Evolutionary conservation across 2,797 vertebrate species (phyloP).

Genomic region (Hirundo rustica): DNA sequence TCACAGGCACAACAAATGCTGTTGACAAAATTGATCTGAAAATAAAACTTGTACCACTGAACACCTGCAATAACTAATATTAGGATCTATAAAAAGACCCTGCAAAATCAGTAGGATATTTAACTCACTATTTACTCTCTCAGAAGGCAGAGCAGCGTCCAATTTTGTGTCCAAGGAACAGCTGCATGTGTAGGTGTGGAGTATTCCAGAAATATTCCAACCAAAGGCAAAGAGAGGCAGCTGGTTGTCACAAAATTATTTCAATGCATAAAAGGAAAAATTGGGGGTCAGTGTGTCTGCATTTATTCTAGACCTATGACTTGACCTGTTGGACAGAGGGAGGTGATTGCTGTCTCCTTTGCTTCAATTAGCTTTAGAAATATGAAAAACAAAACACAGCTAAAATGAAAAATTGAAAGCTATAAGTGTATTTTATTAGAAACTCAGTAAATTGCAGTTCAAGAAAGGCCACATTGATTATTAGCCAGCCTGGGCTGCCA

Average conservation of each 20-base stretch:
- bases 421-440: not conserved
- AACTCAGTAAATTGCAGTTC: not conserved
- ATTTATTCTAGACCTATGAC: not conserved
- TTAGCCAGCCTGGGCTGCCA: not conserved
- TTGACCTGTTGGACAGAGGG: not conserved
- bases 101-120: not conserved
- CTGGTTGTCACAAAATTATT: not conserved
- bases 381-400: not conserved
- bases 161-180: not conserved
- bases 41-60: not conserved
- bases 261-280: not conserved
- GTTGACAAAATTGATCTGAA: not conserved
- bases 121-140: not conserved
- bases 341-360: not conserved
- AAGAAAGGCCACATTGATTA: not conserved
- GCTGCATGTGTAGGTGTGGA: not conserved
- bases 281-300: not conserved
- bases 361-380: not conserved
- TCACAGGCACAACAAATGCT: not conserved
- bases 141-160: not conserved
- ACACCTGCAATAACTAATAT: not conserved
- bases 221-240: not conserved
- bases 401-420: not conserved
- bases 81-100: not conserved
- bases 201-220: not conserved